Percentiles rank a stretch among this genome's conserved stretches.
Evolutionary conservation across 2,888 invertebrate genomes (phyloP).

Genomic region (Drepana falcataria): DNA sequence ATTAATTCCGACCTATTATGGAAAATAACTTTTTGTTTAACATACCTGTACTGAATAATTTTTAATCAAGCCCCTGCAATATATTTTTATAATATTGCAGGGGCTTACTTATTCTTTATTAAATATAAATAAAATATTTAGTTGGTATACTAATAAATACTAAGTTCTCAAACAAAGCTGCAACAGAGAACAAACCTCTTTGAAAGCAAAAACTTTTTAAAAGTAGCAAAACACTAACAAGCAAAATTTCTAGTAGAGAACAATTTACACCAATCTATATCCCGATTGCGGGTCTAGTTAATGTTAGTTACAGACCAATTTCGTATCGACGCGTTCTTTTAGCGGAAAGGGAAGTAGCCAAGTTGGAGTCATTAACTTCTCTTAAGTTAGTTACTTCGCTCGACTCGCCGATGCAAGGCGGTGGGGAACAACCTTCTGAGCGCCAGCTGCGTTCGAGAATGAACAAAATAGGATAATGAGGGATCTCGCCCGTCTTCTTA

Average conservation of each 20-base stretch:
- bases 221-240: constrained; percentile 21
- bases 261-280: constrained; percentile 35
- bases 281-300: constrained; percentile 43
- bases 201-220: constrained; percentile 16
- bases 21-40: no score
- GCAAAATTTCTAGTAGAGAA: constrained; percentile 22
- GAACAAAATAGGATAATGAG: constrained; percentile 48
- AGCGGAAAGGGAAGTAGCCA: constrained; percentile 29
- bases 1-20: no score
- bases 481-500: constrained; percentile 11
- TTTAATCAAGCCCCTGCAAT: no score
- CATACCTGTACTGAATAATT: no score
- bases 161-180: background rate
- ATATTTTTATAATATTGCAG: no score
- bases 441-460: constrained; percentile 43
- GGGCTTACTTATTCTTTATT: no score
- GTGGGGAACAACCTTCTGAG: constrained; percentile 13
- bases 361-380: constrained; percentile 57
- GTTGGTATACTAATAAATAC: no score
- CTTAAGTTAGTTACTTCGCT: constrained; percentile 47
- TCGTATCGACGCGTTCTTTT: constrained; percentile 33
- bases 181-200: background rate
- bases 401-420: constrained; percentile 27
- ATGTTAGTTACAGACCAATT: constrained; percentile 44
- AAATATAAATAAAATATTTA: no score